A percentile compares a stretch with the other conserved stretches of the same genome.
phyloP scores from a whole-genome alignment of 2,888 invertebrate genomes.

The Periphyllus acericola region DNA sequence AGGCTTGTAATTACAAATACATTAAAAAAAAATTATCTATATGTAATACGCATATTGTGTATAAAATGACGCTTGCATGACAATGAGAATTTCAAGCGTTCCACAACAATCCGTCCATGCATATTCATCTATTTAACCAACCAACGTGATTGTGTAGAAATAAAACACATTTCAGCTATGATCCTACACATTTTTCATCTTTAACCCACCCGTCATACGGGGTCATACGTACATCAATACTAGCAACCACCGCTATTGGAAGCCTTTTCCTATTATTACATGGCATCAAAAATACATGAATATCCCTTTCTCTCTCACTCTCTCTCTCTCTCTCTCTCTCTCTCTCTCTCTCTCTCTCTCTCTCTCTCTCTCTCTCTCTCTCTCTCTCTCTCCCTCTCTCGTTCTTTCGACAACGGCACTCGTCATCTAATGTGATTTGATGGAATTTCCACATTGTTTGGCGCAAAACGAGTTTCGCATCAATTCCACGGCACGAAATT shows the following conservation, averaged over 20 bases:
- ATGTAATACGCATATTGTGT: neutral
- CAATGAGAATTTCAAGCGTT: neutral
- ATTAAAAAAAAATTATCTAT: neutral
- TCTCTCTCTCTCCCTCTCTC: neutral
- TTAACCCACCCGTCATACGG: neutral
- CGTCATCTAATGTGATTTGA: constrained; percentile 59
- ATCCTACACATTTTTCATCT: constrained; percentile 33
- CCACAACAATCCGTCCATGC: neutral
- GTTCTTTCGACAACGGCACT: constrained; percentile 1
- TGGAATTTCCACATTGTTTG: constrained; percentile 56
- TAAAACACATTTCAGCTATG: neutral
- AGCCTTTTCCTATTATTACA: constrained; percentile 54
- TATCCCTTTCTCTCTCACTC: neutral
- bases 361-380: neutral
- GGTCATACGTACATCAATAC: neutral
- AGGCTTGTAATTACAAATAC: neutral
- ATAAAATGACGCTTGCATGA: neutral
- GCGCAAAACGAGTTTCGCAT: constrained; percentile 48
- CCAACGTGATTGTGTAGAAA: neutral
- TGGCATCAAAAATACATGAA: constrained; percentile 45
- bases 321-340: neutral
- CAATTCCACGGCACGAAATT: constrained; percentile 33
- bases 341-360: neutral
- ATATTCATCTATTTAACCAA: neutral
- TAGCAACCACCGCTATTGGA: neutral